Evolutionary conservation across 2,113 vertebrate species (phyloP).

Genomic region (Arizona elegans): DNA sequence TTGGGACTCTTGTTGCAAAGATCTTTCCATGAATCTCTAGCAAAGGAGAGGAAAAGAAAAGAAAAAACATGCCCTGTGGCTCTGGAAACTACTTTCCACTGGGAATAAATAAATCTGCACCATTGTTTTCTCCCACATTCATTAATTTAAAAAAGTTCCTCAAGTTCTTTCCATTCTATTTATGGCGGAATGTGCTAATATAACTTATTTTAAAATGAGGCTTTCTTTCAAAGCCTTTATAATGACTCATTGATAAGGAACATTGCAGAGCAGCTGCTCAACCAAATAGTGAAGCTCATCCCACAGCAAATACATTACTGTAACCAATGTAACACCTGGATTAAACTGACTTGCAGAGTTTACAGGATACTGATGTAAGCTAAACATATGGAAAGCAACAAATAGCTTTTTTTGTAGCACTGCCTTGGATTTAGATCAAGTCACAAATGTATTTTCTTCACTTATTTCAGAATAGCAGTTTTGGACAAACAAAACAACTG

Average conservation of each 20-base stretch:
- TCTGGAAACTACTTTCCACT: not conserved
- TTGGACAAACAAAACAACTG: not conserved
- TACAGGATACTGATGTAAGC: too few species aligned
- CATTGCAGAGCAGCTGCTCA: not conserved
- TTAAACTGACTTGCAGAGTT: not conserved
- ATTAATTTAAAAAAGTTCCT: not conserved
- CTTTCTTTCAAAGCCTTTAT: not conserved
- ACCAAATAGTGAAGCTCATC: not conserved
- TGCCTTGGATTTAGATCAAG: not conserved
- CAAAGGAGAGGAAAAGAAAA: not conserved
- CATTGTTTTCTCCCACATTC: not conserved
- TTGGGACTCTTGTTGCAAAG: constrained; percentile 56
- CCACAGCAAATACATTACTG: not conserved
- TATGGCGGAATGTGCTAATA: not conserved
- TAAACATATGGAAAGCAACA: not conserved
- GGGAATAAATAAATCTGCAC: not conserved
- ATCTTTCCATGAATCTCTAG: constrained; percentile 34
- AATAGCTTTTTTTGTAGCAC: not conserved
- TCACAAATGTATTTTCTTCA: not conserved
- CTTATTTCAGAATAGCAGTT: not conserved
- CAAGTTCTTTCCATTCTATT: not conserved
- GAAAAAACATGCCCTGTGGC: not conserved
- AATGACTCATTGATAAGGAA: not conserved
- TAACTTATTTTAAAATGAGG: not conserved
- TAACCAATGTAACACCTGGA: not conserved